phyloP scores from a whole-genome alignment of 1,140 invertebrate species.

The Diachasmimorpha longicaudata region DNA sequence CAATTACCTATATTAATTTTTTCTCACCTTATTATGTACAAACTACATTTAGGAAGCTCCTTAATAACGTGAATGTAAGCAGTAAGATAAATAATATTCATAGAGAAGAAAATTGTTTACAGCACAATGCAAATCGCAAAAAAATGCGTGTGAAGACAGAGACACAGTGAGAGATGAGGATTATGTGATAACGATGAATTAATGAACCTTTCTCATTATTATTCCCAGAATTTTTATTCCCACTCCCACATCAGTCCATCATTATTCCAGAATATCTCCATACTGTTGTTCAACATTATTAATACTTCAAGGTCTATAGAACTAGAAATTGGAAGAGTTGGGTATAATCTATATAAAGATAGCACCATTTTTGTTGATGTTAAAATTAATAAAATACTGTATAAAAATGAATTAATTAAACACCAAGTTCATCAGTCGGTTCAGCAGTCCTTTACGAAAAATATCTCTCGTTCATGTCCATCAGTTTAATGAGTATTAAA shows the following conservation, averaged over 20 bases:
- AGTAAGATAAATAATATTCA: not conserved
- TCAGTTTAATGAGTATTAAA: not conserved
- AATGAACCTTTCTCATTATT: not conserved
- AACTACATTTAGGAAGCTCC: not conserved
- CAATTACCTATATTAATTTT: not conserved
- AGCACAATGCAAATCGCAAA: not conserved
- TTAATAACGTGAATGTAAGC: not conserved
- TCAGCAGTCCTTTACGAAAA: not conserved
- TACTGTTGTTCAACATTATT: too few relatives aligned
- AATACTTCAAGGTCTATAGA: not conserved
- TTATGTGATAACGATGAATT: not conserved
- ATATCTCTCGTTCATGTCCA: not conserved
- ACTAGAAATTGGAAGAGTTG: not conserved
- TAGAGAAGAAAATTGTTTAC: not conserved
- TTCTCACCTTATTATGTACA: not conserved
- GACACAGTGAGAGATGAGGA: not conserved
- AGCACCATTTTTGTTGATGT: too few relatives aligned
- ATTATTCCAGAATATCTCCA: not conserved
- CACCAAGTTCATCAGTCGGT: conserved; percentile 18
- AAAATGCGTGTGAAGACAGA: not conserved
- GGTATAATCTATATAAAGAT: not conserved
- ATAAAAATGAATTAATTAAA: not conserved
- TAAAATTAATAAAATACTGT: too few relatives aligned
- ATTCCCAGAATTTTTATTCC: not conserved
- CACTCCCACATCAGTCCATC: not conserved